phyloP scores from a whole-genome alignment of 2,113 vertebrate genomes.

The Naja naja region DNA sequence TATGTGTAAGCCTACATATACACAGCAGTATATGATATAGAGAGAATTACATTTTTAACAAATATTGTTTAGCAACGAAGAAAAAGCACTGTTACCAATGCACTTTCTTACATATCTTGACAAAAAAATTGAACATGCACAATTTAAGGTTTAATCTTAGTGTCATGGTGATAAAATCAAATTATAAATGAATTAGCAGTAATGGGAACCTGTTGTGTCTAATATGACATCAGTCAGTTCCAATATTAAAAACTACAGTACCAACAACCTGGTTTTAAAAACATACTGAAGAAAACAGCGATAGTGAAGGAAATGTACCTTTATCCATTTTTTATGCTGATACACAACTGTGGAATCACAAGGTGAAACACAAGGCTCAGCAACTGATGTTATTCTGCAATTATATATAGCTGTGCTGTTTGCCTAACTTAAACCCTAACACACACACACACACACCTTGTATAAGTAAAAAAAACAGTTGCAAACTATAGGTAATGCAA shows the following conservation, averaged over 20 bases:
- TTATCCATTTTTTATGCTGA: background rate
- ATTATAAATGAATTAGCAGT: background rate
- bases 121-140: background rate
- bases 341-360: background rate
- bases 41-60: background rate
- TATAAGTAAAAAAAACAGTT: background rate
- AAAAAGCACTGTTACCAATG: background rate
- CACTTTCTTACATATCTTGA: background rate
- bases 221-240: background rate
- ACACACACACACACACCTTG: too few species aligned
- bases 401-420: background rate
- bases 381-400: background rate
- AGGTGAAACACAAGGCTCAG: background rate
- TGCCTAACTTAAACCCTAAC: background rate
- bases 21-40: background rate
- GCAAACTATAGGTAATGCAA: background rate
- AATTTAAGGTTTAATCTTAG: background rate
- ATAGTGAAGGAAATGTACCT: background rate
- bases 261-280: background rate
- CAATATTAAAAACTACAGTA: background rate
- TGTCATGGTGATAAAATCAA: background rate
- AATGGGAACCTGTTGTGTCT: background rate
- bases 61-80: background rate
- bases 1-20: background rate
- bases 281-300: background rate